A percentile compares a stretch with the other conserved stretches of the same genome.
Conservation (phyloP, 2,113 vertebrate genomes). For the Perccottus glenii region DNA sequence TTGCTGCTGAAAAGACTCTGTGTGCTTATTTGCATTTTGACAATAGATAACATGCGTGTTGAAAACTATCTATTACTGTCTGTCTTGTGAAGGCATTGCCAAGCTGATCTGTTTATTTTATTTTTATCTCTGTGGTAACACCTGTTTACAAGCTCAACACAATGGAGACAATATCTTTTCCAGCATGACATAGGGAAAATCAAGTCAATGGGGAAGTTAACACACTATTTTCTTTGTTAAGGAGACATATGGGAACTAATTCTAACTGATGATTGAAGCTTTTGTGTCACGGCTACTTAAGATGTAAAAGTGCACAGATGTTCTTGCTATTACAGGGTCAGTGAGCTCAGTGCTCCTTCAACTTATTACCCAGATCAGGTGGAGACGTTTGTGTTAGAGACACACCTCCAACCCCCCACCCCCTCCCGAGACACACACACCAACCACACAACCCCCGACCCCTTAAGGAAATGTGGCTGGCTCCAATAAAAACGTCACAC, state of each 20-base stretch:
- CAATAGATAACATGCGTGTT: conserved; percentile 9
- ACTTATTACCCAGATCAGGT: conserved; percentile 73
- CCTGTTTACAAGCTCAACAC: conserved; percentile 44
- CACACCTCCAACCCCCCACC: conserved; percentile 27
- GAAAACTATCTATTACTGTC: conserved; percentile 14
- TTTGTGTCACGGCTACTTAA: conserved; percentile 64
- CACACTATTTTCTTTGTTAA: conserved; percentile 44
- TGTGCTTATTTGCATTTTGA: conserved; percentile 25
- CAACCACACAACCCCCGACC: conserved; percentile 27
- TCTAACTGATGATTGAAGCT: conserved; percentile 46
- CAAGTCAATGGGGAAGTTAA: conserved; percentile 33
- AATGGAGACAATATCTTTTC: conserved; percentile 38
- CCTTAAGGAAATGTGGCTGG: conserved; percentile 8
- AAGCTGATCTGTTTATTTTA: conserved; percentile 32
- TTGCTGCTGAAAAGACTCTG: conserved; percentile 8
- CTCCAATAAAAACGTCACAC: conserved; percentile 34
- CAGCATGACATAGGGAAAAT: conserved; percentile 13
- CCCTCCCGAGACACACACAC: conserved; percentile 35
- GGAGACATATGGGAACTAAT: conserved; percentile 63
- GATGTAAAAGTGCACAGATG: conserved; percentile 81
- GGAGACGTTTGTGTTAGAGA: conserved; percentile 71
- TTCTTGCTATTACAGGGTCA: conserved; percentile 74
- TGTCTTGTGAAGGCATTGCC: conserved; percentile 13
- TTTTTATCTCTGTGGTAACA: conserved; percentile 16
- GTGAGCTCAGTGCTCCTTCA: conserved; percentile 40